Evolutionary conservation across 2,888 invertebrate genomes (phyloP), one percentile per base, ranked within the genome.

Genomic region (Chymomyza caudatula): DNA sequence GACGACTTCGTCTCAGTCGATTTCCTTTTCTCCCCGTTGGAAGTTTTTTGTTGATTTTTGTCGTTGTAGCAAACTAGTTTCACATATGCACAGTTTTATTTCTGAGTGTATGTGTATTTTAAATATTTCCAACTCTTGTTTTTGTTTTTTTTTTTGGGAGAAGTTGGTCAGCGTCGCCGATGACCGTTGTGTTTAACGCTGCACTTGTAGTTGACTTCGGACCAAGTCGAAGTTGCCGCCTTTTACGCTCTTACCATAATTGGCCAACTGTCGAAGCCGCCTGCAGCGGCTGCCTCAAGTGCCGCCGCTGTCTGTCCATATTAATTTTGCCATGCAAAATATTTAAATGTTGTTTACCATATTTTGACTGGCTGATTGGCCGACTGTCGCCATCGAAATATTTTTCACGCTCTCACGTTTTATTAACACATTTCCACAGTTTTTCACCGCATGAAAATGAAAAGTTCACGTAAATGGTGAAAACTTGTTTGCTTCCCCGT

Each of bases 371-470:
- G 22, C 13, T 51, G n/a, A n/a, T n/a, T n/a, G n/a, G n/a, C 11
- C 20, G 51, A 13, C 19, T 51, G 54, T 60, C 19, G 29, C 29
- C 20, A 25, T 25, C n/a, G 29, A 55, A 55, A n/a, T 55, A 11
- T 56, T 51, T 61, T 63, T 42, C 23, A 22, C 22, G 57, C 74
- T 74, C 75, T 74, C 75, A 74, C 74, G 78, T 71, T 76, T 79
- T 78, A 78, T 81, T 79, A 85, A 84, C 86, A 86, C 86, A 86
- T 73, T 75, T 84, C 73, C 78, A 77, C 77, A 71, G 67, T 77
- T 78, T 76, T 61, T 60, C 23, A 44, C 47, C 60, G 63, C 29
- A 37, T 65, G 67, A 71, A 82, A 78, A 70, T 70, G 65, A 78
- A 84, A 71, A 76, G 67, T 73, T 82, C 62, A 71, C 58, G 63